Base-by-base conservation (phyloP, 2,797 vertebrate genomes). In the Brachymystax lenok region DNA sequence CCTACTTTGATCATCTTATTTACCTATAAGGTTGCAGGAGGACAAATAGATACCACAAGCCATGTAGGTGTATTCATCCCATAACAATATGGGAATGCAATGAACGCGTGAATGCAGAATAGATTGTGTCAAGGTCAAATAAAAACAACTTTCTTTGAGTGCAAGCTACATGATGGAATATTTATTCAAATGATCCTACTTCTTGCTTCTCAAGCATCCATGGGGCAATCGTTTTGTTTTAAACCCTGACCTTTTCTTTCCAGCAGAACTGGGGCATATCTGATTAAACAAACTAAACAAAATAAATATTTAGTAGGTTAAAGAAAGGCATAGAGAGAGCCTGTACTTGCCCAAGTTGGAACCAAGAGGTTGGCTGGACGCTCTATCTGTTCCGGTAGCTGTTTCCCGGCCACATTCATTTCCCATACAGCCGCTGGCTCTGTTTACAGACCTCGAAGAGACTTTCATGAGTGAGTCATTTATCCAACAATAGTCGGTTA, bases 331-430 rank as follows among this genome's bases (percentile, higher is more conserved):
- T 64, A 78, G 67, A 5, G 73, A 27, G 80, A 28, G 4, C 13
- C 16, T 33, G 6, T 90, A 94, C 96, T 96, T 94, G 92, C 96
- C 95, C 93, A 95, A 92, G 92, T 95, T 84, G 96, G 94, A 74
- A 95, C 93, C 88, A 91, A 91, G 30, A 96, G 94, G 91, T 93
- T 94, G 93, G 90, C 94, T 73, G 95, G 95, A 91, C 95, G 94
- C 91, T 96, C 94, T 81, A 92, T 91, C 89, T 92, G 93, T 90
- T 95, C 92, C 74, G 93, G 91, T 80, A 92, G 88, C 84, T 89
- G 92, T 79, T 94, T 95, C 92, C 93, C 94, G 87, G 94, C 83
- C 90, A 93, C 94, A 85, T 94, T 96, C 97, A 97, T 97, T 88
- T 95, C 96, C 96, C 95, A 93, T 94, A 75, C 91, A 94, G 88